Evolutionary conservation across 2,797 vertebrate genomes (phyloP), one percentile per base, ranked within the genome.

Genomic region (Cetoscarus ocellatus): DNA sequence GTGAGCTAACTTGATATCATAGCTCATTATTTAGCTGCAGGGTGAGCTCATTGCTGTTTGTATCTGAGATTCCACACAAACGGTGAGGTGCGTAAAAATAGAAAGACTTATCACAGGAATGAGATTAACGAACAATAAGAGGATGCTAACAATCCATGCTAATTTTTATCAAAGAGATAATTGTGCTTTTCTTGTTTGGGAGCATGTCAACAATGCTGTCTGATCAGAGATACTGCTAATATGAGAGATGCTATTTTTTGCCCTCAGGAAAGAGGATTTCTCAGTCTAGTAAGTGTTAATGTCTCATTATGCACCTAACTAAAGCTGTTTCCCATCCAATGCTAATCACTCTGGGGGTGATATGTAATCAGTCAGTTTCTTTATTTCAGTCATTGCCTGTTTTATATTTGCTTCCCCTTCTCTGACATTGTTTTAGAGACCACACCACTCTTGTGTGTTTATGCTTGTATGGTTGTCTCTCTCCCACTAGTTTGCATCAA

Each of bases 21-120:
- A 57, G 47, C 15, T 82, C 53, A 54, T 67, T 36, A 68, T 81
- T 67, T 53, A 58, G 45, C 76, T 53, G 67, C 42, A 40, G 45
- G 27, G 18, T 44, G 52, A 60, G 59, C 44, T 65, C 67, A 74
- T 70, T 73, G 61, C 58, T 59, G 13, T 34, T 59, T 19, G 34
- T 63, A 17, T 61, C 50, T 11, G 48, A 62, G 39, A 52, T 73
- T 55, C 15, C 14, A 50, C 43, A 59, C 10, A 13, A 56, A 58
- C 72, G 47, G 35, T 35, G 42, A 3, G 9, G 17, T 48, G 15
- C 12, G n/a, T 66, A 17, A 34, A 55, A 65, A 56, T 58, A 57
- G 10, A 49, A 42, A 13, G 43, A 18, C 42, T 35, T 42, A 66
- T 51, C 13, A 19, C 1, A 52, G 52, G 52, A 49, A 45, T 15